A percentile compares a stretch with the other conserved stretches of the same genome.
Conservation (phyloP, 30 jellyfish, hydroid and myxozoan species). For the Pelagia noctiluca region DNA sequence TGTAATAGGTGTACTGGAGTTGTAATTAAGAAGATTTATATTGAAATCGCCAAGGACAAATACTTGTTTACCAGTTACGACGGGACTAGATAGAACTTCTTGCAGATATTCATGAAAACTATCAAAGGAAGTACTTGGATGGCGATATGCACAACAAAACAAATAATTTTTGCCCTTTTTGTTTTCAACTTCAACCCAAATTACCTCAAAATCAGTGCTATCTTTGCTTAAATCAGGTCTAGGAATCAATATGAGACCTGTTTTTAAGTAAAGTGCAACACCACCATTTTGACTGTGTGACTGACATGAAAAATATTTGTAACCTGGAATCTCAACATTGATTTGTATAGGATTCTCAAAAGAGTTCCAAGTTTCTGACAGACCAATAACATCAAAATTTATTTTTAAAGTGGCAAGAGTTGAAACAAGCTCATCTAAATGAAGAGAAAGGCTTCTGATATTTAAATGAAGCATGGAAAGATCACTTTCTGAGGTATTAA, state of each 20-base stretch:
- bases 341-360: slow-evolving; percentile 21
- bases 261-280: neutral
- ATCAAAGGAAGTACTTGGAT: neutral
- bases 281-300: slow-evolving; percentile 24
- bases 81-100: neutral
- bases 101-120: slow-evolving; percentile 2
- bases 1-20: too few species aligned
- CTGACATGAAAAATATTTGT: slow-evolving; percentile 14
- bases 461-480: slow-evolving; percentile 50
- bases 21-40: too few species aligned
- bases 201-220: neutral
- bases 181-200: neutral
- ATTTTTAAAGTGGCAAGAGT: slow-evolving; percentile 22
- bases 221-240: neutral
- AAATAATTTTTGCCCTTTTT: neutral
- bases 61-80: too few species aligned
- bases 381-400: slow-evolving; percentile 46
- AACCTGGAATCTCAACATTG: slow-evolving; percentile 18
- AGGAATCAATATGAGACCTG: slow-evolving; percentile 2
- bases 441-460: slow-evolving; percentile 52
- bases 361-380: slow-evolving; percentile 53
- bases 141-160: neutral
- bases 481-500: slow-evolving; percentile 35
- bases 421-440: slow-evolving; percentile 45
- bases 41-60: too few species aligned